Evolutionary conservation across 1,140 invertebrate genomes (phyloP).

Genomic region (Euura lappo): DNA sequence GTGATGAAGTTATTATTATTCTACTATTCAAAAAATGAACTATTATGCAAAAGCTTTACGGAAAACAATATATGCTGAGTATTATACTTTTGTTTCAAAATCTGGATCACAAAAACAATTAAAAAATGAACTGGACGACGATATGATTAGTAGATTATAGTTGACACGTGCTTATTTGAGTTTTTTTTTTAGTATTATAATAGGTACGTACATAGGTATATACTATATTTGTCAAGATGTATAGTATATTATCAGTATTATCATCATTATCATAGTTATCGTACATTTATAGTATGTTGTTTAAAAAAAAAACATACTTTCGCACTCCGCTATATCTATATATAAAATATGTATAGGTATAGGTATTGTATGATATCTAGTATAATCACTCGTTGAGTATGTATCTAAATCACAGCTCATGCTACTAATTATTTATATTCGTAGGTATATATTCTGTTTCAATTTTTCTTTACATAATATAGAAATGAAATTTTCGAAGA

Average conservation of each 20-base stretch:
- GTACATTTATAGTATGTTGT: too few relatives aligned
- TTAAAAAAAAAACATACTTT: too few relatives aligned
- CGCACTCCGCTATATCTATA: neutral
- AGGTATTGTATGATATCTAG: slow-evolving; percentile 21
- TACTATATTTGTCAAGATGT: slow-evolving; percentile 1
- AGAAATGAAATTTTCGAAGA: too few relatives aligned
- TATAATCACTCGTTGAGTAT: slow-evolving; percentile 52
- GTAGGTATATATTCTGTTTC: neutral
- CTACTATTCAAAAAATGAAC: too few relatives aligned
- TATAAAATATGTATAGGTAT: slow-evolving; percentile 20
- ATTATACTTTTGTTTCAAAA: too few relatives aligned
- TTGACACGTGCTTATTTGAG: neutral
- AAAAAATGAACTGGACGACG: neutral
- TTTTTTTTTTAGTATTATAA: neutral
- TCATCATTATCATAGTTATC: neutral
- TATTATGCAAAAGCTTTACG: too few relatives aligned
- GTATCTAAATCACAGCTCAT: slow-evolving; percentile 62
- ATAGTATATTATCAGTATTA: slow-evolving; percentile 8
- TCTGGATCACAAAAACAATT: too few relatives aligned
- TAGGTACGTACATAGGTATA: neutral
- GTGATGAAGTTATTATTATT: too few relatives aligned
- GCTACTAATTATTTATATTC: slow-evolving; percentile 58
- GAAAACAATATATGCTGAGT: too few relatives aligned
- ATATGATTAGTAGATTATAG: neutral
- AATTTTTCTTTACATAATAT: too few relatives aligned